Evolutionary conservation across 1,140 invertebrate species (phyloP).

Genomic region (Stratiolaelaps scimitus): DNA sequence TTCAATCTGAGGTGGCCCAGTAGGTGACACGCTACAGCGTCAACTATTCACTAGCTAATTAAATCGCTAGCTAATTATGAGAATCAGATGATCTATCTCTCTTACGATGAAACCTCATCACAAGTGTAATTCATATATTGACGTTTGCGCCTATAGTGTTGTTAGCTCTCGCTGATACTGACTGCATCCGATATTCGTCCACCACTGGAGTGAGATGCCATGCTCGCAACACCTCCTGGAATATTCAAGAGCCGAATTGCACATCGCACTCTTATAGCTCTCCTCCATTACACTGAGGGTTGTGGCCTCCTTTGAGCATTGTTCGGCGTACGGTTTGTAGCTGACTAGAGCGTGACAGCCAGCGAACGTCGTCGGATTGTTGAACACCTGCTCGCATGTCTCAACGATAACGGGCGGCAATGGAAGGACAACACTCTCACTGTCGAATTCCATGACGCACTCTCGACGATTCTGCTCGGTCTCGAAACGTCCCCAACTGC

Average conservation of each 20-base stretch:
- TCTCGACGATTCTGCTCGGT: constrained; percentile 36
- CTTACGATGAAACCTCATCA: no score
- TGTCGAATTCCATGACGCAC: constrained; percentile 37
- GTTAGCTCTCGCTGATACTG: constrained; percentile 40
- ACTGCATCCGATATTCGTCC: constrained; percentile 55
- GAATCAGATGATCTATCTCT: no score
- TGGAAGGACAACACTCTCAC: constrained; percentile 39
- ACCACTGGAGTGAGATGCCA: constrained; percentile 54
- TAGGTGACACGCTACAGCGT: no score
- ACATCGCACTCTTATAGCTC: constrained; percentile 43
- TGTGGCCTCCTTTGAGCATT: constrained; percentile 52
- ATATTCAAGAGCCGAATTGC: constrained; percentile 55
- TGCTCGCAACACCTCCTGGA: constrained; percentile 53
- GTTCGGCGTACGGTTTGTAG: constrained; percentile 51
- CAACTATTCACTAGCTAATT: no score
- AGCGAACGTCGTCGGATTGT: constrained; percentile 17
- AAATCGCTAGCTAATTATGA: no score
- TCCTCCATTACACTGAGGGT: constrained; percentile 43
- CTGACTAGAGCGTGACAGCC: constrained; percentile 59
- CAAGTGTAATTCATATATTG: no score
- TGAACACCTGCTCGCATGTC: constrained; percentile 31
- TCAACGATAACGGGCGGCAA: constrained; percentile 49
- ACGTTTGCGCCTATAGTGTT: no score
- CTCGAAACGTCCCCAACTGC: constrained; percentile 50
- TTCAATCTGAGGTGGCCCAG: no score